A percentile compares a stretch with the other conserved stretches of the same genome.
Evolutionary conservation across 2,113 vertebrate genomes (phyloP).

Genomic region (Copsychus sechellarum): DNA sequence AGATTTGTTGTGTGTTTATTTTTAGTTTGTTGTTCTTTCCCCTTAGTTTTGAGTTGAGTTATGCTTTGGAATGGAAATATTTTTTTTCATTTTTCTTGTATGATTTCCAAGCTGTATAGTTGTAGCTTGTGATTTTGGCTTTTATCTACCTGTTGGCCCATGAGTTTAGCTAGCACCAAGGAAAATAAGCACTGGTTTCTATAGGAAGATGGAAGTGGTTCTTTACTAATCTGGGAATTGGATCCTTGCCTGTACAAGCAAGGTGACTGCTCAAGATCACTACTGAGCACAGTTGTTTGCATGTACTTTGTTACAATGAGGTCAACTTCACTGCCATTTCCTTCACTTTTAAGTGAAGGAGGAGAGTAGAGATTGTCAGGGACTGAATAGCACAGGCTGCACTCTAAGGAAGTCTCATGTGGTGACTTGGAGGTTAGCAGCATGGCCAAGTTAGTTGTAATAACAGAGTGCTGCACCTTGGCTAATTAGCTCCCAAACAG

Average conservation of each 20-base stretch:
- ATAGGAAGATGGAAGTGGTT: background rate
- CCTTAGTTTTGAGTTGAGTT: background rate
- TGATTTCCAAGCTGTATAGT: background rate
- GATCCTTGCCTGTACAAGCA: background rate
- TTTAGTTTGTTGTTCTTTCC: background rate
- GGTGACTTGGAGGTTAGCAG: background rate
- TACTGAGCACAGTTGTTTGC: background rate
- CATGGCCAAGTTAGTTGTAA: background rate
- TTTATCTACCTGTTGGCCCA: background rate
- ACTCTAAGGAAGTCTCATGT: rapidly evolving
- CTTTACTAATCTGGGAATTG: background rate
- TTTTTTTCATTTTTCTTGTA: background rate
- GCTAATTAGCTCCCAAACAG: background rate
- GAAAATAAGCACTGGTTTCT: background rate
- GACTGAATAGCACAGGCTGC: background rate
- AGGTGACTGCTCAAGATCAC: background rate
- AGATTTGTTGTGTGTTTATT: background rate
- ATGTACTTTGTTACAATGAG: background rate
- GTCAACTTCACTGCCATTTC: background rate
- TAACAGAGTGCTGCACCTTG: background rate
- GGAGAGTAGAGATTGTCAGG: background rate
- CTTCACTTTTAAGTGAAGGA: background rate
- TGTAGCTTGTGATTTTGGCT: background rate
- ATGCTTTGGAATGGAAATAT: background rate
- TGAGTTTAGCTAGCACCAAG: background rate